Conservation (phyloP, 2,113 vertebrate species). For the Rhynchopsitta pachyrhyncha region DNA sequence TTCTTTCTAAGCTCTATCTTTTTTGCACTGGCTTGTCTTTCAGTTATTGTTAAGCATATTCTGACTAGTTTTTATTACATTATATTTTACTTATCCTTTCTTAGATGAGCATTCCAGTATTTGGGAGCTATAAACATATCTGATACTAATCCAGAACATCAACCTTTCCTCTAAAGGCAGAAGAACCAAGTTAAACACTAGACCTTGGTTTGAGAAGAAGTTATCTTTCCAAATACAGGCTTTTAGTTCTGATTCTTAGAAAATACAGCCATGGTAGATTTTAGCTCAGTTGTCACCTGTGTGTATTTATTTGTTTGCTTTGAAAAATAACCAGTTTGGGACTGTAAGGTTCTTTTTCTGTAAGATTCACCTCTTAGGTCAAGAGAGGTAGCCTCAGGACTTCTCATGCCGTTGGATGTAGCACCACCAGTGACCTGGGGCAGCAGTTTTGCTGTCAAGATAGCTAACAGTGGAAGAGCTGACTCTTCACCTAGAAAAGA, state of each 20-base stretch:
- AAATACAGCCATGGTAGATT: neutral
- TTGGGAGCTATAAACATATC: neutral
- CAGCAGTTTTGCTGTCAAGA: neutral
- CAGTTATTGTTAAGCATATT: neutral
- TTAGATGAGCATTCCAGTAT: neutral
- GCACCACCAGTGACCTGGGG: neutral
- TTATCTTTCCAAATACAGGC: neutral
- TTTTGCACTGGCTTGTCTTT: neutral
- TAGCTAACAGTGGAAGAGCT: neutral
- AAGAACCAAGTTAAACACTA: neutral
- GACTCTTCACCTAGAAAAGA: neutral
- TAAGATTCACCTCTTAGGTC: neutral
- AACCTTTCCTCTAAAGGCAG: neutral
- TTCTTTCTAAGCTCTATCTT: neutral
- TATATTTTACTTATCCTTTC: neutral
- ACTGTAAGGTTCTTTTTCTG: neutral
- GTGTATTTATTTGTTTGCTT: neutral
- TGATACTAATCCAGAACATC: neutral
- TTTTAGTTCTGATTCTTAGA: neutral
- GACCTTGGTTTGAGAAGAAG: neutral
- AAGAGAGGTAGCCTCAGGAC: neutral
- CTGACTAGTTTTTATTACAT: neutral
- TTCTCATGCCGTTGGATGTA: neutral
- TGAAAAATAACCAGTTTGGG: neutral
- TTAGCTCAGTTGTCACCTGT: neutral